A percentile compares a stretch with the other conserved stretches of the same genome.
These are phyloP conservation scores for Metellina segmentata DNA, from an alignment of 2,888 invertebrate species.

Conservation along the genomic window DNA sequence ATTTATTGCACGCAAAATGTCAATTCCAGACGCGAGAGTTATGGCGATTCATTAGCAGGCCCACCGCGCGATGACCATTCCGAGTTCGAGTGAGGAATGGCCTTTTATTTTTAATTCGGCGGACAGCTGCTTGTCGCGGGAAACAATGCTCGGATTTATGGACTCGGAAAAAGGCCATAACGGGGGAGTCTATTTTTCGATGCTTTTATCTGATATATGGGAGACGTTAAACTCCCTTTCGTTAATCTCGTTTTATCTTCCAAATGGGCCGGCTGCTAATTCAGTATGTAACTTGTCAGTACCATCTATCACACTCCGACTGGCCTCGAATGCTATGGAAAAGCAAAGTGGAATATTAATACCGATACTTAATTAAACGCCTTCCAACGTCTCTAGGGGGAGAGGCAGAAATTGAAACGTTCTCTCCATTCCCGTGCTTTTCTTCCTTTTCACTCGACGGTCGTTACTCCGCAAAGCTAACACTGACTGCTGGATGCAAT, in stretches of 20 bases:
- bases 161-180: slow-evolving; percentile 53
- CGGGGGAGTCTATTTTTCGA: slow-evolving; percentile 69
- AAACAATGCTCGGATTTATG: slow-evolving; percentile 71
- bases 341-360: slow-evolving; percentile 74
- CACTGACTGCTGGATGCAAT: too few relatives aligned
- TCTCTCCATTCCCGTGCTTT: too few relatives aligned
- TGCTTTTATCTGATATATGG: slow-evolving; percentile 74
- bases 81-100: not conserved
- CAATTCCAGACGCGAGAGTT: too few relatives aligned
- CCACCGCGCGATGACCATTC: not conserved
- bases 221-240: slow-evolving; percentile 49
- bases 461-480: too few relatives aligned
- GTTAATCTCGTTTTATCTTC: slow-evolving; percentile 73
- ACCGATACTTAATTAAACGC: slow-evolving; percentile 67
- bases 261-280: slow-evolving; percentile 68
- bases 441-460: too few relatives aligned
- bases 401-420: not conserved
- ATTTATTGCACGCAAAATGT: too few relatives aligned
- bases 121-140: slow-evolving; percentile 64
- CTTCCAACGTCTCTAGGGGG: slow-evolving; percentile 19
- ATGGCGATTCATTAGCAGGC: too few relatives aligned
- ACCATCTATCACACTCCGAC: slow-evolving; percentile 57
- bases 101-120: slow-evolving; percentile 50
- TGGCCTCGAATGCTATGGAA: slow-evolving; percentile 55
- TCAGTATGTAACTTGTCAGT: slow-evolving; percentile 65